phyloP scores from a whole-genome alignment of 2,888 invertebrate species.

The Polietes domitor region DNA sequence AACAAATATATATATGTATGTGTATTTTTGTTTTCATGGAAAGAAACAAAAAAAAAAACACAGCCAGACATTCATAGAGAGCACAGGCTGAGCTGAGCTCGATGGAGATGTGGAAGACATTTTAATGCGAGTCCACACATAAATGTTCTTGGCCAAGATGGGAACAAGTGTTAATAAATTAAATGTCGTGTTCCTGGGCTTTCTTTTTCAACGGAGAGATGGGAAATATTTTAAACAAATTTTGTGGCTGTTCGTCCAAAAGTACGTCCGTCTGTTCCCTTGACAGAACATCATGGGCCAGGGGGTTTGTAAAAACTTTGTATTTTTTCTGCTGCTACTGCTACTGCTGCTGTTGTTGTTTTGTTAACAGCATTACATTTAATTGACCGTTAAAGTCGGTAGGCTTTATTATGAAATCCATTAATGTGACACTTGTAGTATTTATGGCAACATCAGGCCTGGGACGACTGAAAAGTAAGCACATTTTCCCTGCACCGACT shows the following conservation, averaged over 20 bases:
- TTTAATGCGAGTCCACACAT: background rate
- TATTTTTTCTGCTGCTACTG: background rate
- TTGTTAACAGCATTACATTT: background rate
- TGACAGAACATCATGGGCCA: background rate
- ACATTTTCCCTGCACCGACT: no score
- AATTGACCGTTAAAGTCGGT: constrained; percentile 18
- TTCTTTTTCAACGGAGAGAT: background rate
- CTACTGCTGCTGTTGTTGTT: no score
- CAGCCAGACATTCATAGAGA: no score
- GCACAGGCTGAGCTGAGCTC: no score
- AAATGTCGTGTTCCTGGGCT: background rate
- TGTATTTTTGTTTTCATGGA: background rate
- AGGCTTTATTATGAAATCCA: constrained; percentile 16
- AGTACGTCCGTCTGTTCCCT: background rate
- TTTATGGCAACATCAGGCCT: background rate
- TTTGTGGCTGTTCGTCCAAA: background rate
- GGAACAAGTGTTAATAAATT: constrained; percentile 26
- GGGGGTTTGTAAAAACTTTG: background rate
- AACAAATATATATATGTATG: no score
- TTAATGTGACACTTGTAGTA: constrained; percentile 14
- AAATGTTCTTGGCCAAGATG: background rate
- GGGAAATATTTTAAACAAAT: background rate
- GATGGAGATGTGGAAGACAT: background rate
- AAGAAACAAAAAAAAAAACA: no score
- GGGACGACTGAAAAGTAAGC: no score